Conservation (phyloP, 1,140 invertebrate genomes). For the Diachasma alloeum region DNA sequence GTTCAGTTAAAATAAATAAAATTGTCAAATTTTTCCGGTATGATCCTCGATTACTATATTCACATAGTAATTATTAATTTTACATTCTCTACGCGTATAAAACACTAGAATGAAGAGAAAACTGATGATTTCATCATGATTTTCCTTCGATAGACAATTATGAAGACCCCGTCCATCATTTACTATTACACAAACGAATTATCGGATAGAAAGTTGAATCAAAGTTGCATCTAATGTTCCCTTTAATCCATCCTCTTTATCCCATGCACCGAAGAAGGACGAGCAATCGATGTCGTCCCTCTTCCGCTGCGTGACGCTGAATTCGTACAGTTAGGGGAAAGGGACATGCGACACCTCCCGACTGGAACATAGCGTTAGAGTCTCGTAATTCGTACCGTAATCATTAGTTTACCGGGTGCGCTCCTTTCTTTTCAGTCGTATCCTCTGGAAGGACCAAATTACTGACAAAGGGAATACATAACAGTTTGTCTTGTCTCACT, state of each 20-base stretch:
- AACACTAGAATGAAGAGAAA: background rate
- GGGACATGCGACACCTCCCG: conserved; percentile 12
- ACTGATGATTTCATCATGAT: too few relatives aligned
- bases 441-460: conserved; percentile 19
- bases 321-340: conserved; percentile 10
- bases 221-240: too few relatives aligned
- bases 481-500: background rate
- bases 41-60: too few relatives aligned
- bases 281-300: conserved; percentile 3
- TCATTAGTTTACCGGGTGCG: background rate
- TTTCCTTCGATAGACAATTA: too few relatives aligned
- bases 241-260: too few relatives aligned
- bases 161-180: too few relatives aligned
- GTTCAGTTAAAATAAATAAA: too few relatives aligned
- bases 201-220: too few relatives aligned
- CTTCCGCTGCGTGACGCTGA: background rate
- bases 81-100: background rate
- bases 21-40: too few relatives aligned
- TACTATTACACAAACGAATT: too few relatives aligned
- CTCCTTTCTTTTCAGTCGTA: background rate
- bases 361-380: background rate
- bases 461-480: conserved; percentile 13
- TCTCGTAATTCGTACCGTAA: conserved; percentile 25
- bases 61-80: too few relatives aligned
- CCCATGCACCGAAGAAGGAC: background rate